Evolutionary conservation across 2,113 vertebrate genomes (phyloP).

Genomic region (Nothobranchius kuhntae): DNA sequence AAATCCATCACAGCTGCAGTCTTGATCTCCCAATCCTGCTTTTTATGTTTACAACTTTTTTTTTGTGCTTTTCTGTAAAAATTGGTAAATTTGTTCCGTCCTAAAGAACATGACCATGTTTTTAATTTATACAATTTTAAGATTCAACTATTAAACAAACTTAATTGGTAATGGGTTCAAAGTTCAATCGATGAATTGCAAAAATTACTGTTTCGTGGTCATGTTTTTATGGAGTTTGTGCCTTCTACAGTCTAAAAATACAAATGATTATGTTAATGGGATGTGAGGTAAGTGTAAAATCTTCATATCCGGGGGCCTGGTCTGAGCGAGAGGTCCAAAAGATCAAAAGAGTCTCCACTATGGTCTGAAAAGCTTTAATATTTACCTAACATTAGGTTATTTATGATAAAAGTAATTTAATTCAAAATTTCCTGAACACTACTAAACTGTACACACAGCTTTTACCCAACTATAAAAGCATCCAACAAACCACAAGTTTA

Average conservation of each 20-base stretch:
- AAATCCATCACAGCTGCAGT: constrained; percentile 49
- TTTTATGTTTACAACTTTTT: constrained; percentile 28
- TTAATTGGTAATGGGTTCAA: too few relatives aligned
- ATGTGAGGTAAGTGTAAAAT: constrained; percentile 48
- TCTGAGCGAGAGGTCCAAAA: constrained; percentile 22
- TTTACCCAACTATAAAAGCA: too few relatives aligned
- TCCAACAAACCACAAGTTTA: not conserved
- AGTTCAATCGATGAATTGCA: not conserved
- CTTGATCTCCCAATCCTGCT: constrained; percentile 42
- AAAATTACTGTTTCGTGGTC: constrained; percentile 35
- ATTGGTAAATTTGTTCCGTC: constrained; percentile 7
- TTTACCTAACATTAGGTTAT: not conserved
- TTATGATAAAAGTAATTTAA: not conserved
- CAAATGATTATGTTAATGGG: not conserved
- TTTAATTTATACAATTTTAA: not conserved
- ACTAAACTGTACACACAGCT: not conserved
- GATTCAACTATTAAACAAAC: not conserved
- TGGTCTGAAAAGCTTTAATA: too few relatives aligned
- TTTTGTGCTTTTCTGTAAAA: constrained; percentile 2
- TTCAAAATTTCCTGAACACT: not conserved
- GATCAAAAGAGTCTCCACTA: not conserved
- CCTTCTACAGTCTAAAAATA: not conserved
- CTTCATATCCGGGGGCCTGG: constrained; percentile 39
- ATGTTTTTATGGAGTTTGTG: constrained; percentile 31
- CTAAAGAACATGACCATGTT: constrained; percentile 39